Evolutionary conservation across 1,140 invertebrate species (phyloP), one percentile per base, ranked within the genome.

Genomic region (Ceratoteleas bidentatus): DNA sequence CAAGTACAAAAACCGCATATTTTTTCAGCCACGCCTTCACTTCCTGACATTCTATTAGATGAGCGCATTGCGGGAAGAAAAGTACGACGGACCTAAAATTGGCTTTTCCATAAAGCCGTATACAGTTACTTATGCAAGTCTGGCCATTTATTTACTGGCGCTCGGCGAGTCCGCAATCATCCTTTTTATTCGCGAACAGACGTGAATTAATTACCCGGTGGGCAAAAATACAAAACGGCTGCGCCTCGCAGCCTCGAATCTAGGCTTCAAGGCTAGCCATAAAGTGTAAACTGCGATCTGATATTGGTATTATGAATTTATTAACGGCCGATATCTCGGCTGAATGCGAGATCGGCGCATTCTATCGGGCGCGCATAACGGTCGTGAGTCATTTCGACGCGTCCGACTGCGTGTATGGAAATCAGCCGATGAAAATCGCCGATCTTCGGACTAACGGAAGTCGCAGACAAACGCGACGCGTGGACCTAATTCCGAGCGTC

Each of bases 231-330:
- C n/a, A 49, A 73, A 64, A 73, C 49, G 43, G 40, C 10, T 3
- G 4, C 24, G n/a, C 32, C 15, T 10, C 50, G 11, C 15, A 5
- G 33, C 47, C 49, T 11, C 36, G 49, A 72, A 72, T 72, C 57
- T 54, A 72, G 47, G 47, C 53, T 43, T 64, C 34, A 24, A 24
- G 58, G 69, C 43, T 60, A 14, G 50, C 14, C 16, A 16, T 75
- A 66, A 66, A 66, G 47, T 57, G 53, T 65, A 75, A 66, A 53
- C 32, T 8, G 53, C 47, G 62, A 75, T 56, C 61, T 65, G 70
- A 58, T 74, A 66, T 66, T 76, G 64, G 47, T 66, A 66, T 75
- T 75, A 66, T 60, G 62, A 76, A 76, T 68, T 76, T 68, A 76
- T 76, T 68, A 68, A 47, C 57, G 57, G 47, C 49, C 43, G 61